Base-by-base conservation (phyloP, 1,140 invertebrate species). In the Saxidomus purpurata region DNA sequence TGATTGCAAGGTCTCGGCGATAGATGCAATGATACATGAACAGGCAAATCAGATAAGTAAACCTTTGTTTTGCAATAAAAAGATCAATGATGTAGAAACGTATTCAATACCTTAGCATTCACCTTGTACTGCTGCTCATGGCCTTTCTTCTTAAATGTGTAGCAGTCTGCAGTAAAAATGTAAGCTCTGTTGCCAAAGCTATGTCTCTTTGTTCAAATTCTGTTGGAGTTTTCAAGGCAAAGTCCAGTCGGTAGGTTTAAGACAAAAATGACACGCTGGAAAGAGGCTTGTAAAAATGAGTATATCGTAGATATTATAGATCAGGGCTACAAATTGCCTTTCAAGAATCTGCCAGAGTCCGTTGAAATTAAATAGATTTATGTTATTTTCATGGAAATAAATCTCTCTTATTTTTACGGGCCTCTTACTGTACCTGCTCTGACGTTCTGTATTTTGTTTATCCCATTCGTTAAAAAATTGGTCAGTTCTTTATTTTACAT, bases 251-350 rank as follows among this genome's bases (percentile, higher is more conserved):
- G 76, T 11, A 79, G 31, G 28, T 79, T 79, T 13, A 43, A 52
- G 22, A 13, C 19, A 13, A 11, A 25, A 11, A 36, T 17, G 3
- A 28, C 4, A 8, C 76, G 47, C 34, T 79, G 76, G 76, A 15
- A 22, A 31, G 40, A 79, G n/a, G 76, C 76, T n/a, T 36, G 40
- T 3, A 6, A 13, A 43, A 47, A 25, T 47, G 40, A 4, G 3
- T 52, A 79, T 79, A 36, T 47, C n/a, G 3, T 79, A 25, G 13
- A 43, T 4, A 40, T 47, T 9, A 15, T 79, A 4, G 3, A 9
- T 3, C 17, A 31, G 15, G 76, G 76, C 25, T 79, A 79, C 31
- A 49, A 79, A 13, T 61, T 82, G 38, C 79, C 79, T 6, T 82
- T 82, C 61, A 82, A 25, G 19, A 25, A 59, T 82, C 11, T 59